Evolutionary conservation across 2,888 invertebrate species (phyloP).

Genomic region (Rhamnusium bicolor): DNA sequence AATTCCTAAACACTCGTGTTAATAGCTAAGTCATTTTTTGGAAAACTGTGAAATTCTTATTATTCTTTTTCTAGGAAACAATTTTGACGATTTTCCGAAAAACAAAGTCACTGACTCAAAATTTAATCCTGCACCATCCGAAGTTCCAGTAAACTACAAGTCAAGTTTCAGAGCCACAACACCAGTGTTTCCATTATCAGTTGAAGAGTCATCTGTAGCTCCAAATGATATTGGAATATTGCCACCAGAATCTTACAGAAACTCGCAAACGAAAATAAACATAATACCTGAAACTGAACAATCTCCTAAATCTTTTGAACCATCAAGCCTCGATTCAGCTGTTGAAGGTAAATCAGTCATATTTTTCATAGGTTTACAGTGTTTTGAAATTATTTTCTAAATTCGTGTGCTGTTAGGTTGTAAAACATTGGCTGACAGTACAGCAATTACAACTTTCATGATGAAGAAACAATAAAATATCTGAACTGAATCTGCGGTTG

Average conservation of each 20-base stretch:
- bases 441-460: too few species aligned
- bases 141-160: slow-evolving; percentile 50
- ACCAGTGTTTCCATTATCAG: slow-evolving; percentile 58
- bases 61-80: slow-evolving; percentile 40
- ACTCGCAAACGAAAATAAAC: neutral
- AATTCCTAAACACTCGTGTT: too few species aligned
- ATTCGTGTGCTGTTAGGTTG: too few species aligned
- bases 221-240: slow-evolving; percentile 11
- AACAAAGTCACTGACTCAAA: slow-evolving; percentile 47
- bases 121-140: neutral
- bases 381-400: too few species aligned
- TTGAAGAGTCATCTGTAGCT: slow-evolving; percentile 33
- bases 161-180: slow-evolving; percentile 58
- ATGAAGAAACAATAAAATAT: too few species aligned
- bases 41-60: neutral
- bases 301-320: neutral
- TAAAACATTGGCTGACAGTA: too few species aligned
- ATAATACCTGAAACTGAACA: neutral
- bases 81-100: slow-evolving; percentile 38
- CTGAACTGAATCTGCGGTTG: too few species aligned
- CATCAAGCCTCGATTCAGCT: neutral
- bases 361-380: too few species aligned
- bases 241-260: neutral
- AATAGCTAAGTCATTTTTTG: neutral
- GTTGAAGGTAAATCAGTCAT: neutral